A percentile compares a stretch with the other conserved stretches of the same genome.
These are phyloP conservation scores for Dromius quadrimaculatus DNA, from an alignment of 2,888 invertebrate species.

Conservation along the genomic window DNA sequence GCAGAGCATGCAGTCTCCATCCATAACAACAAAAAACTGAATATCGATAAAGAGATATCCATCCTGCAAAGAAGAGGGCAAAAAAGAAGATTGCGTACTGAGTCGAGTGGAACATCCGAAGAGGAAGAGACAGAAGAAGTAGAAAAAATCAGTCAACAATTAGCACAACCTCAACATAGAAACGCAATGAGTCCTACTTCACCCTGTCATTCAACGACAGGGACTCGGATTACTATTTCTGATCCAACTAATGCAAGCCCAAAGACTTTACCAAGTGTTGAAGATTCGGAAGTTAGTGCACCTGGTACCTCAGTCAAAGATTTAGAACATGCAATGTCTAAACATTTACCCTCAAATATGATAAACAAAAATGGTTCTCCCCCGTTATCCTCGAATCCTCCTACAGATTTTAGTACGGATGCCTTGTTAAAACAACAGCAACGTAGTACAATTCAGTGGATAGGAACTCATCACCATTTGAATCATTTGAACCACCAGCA, in stretches of 20 bases:
- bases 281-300: slow-evolving; percentile 62
- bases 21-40: slow-evolving; percentile 30
- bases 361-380: slow-evolving; percentile 68
- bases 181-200: slow-evolving; percentile 72
- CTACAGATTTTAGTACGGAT: slow-evolving; percentile 90
- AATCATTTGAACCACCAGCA: slow-evolving; percentile 73
- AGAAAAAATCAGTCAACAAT: slow-evolving; percentile 54
- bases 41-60: slow-evolving; percentile 43
- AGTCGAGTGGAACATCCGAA: slow-evolving; percentile 68
- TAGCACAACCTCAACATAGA: slow-evolving; percentile 59
- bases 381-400: slow-evolving; percentile 74
- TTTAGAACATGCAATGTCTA: slow-evolving; percentile 96
- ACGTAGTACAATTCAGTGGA: slow-evolving; percentile 92
- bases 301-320: slow-evolving; percentile 83
- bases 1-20: slow-evolving; percentile 54
- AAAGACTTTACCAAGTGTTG: slow-evolving; percentile 65
- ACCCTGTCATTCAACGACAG: slow-evolving; percentile 74
- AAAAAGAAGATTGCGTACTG: slow-evolving; percentile 73
- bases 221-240: slow-evolving; percentile 68
- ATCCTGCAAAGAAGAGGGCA: slow-evolving; percentile 68
- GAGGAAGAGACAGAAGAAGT: slow-evolving; percentile 69
- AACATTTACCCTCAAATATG: slow-evolving; percentile 80
- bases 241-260: slow-evolving; percentile 65
- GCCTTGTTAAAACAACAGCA: slow-evolving; percentile 85
- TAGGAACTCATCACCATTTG: slow-evolving; percentile 81